These are phyloP conservation scores for Pycnonotus jocosus DNA, from an alignment of 2,113 vertebrate genomes.

Conservation along the genomic window DNA sequence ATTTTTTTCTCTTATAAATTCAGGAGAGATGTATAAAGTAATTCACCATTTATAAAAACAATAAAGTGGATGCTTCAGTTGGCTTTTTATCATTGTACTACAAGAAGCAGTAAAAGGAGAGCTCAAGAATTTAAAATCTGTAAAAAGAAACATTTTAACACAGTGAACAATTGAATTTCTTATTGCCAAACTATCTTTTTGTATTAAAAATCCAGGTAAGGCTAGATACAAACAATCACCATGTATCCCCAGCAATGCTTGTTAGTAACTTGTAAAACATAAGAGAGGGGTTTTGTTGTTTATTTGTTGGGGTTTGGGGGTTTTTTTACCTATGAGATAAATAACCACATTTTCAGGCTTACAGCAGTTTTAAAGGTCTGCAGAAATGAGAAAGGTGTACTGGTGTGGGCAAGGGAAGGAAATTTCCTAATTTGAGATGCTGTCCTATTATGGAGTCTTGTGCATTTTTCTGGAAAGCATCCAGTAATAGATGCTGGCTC, in stretches of 20 bases:
- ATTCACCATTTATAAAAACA: background rate
- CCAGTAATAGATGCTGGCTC: background rate
- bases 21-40: background rate
- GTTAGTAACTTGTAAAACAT: background rate
- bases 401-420: background rate
- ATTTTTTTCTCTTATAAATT: background rate
- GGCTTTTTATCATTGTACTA: background rate
- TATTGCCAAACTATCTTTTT: background rate
- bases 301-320: background rate
- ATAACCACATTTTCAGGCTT: background rate
- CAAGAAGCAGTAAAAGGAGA: background rate
- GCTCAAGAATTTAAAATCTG: background rate
- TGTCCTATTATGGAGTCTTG: background rate
- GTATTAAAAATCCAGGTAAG: background rate
- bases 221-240: background rate
- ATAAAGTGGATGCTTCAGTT: background rate
- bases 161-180: background rate
- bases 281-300: rapidly evolving
- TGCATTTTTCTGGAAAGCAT: background rate
- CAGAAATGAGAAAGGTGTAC: background rate
- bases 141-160: background rate
- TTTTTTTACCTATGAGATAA: background rate
- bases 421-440: background rate
- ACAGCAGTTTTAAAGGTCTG: background rate
- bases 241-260: background rate